Evolutionary conservation across 2,888 invertebrate genomes (phyloP).

Genomic region (Eustalomyia histrio): DNA sequence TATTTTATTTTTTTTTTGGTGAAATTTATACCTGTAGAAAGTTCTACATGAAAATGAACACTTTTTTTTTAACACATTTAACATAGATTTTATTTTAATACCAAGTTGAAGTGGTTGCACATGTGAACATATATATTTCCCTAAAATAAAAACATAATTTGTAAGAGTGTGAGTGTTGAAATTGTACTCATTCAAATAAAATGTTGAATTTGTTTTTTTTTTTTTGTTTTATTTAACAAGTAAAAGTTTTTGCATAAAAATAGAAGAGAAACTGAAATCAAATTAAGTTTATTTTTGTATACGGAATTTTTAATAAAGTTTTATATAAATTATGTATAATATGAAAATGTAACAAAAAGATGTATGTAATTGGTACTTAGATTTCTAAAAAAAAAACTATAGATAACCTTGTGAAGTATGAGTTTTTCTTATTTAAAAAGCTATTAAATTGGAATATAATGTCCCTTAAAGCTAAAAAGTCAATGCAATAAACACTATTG

Average conservation of each 20-base stretch:
- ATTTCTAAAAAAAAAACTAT: neutral
- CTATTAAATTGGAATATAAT: too few relatives aligned
- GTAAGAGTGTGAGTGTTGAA: constrained; percentile 21
- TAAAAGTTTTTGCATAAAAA: constrained; percentile 53
- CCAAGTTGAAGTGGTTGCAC: neutral
- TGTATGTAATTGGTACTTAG: constrained; percentile 35
- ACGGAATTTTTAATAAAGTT: constrained; percentile 12
- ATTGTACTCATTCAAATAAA: constrained; percentile 50
- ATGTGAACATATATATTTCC: neutral
- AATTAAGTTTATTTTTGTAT: constrained; percentile 37
- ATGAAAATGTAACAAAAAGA: constrained; percentile 30
- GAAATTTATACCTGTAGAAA: constrained; percentile 22
- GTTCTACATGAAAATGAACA: neutral
- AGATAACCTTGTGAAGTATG: neutral
- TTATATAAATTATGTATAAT: constrained; percentile 5
- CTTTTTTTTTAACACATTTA: constrained; percentile 21
- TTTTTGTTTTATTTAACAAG: constrained; percentile 45
- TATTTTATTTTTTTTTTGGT: constrained; percentile 13
- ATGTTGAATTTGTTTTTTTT: constrained; percentile 36
- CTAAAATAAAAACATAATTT: constrained; percentile 3
- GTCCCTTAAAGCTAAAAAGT: too few relatives aligned
- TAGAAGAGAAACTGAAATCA: constrained; percentile 53
- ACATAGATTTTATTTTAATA: constrained; percentile 38
- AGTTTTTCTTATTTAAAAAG: neutral
- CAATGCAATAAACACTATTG: too few relatives aligned